Evolutionary conservation across 2,888 invertebrate species (phyloP).

Genomic region (Drosophila maculinotata): DNA sequence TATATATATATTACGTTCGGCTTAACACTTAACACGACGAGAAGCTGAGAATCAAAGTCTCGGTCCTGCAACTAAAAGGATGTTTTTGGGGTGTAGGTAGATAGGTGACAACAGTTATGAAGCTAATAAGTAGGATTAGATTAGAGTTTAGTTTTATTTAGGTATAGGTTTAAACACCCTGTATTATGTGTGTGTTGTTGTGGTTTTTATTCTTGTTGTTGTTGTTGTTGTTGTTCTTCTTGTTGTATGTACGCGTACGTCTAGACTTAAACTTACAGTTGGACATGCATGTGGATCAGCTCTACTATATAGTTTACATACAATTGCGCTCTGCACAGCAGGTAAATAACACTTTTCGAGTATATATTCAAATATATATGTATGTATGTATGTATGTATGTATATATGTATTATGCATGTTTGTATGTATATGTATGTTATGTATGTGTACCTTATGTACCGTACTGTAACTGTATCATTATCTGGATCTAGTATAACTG

Average conservation of each 20-base stretch:
- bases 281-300: constrained; percentile 81
- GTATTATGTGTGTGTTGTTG: constrained; percentile 57
- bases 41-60: constrained; percentile 64
- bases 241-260: constrained; percentile 54
- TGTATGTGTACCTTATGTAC: constrained; percentile 23
- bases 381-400: constrained; percentile 21
- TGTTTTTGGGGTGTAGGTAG: constrained; percentile 4
- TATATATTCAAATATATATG: constrained; percentile 71
- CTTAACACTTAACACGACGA: constrained; percentile 79
- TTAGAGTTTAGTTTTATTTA: constrained; percentile 58
- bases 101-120: constrained; percentile 66
- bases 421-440: constrained; percentile 42
- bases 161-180: constrained; percentile 73
- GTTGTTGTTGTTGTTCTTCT: constrained; percentile 10
- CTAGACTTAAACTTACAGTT: constrained; percentile 81
- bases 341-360: constrained; percentile 80
- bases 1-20: constrained; percentile 52
- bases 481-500: constrained; percentile 44
- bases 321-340: constrained; percentile 82
- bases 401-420: constrained; percentile 16
- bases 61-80: constrained; percentile 54
- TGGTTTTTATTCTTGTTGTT: not conserved
- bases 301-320: constrained; percentile 76
- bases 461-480: constrained; percentile 49
- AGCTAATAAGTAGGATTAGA: constrained; percentile 71